Evolutionary conservation across 2,888 invertebrate genomes (phyloP), one percentile per base, ranked within the genome.

Genomic region (Microplitis manilae): DNA sequence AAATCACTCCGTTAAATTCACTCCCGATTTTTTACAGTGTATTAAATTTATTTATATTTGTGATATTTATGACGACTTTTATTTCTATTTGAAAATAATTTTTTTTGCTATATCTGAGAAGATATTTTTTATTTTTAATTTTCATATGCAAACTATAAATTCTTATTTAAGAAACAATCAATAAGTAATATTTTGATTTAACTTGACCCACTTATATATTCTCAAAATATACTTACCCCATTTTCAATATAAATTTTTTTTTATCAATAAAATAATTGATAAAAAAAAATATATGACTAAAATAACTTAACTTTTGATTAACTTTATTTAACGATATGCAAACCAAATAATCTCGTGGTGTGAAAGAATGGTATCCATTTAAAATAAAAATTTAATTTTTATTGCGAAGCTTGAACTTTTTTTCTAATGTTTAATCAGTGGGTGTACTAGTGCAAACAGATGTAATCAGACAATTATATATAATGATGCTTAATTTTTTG

Each of bases 91-190:
- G 30, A 30, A 30, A 30, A 30, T 30, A 2, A 30, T 30, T 2
- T 30, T 30, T 30, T 30, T 30, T 30, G 2, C 30, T 0, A 30
- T 30, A 30, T 30, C 30, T 4, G 30, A 30, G 30, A 30, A 30
- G 4, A 30, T 4, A 30, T 68, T 68, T 68, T 68, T 68, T 39
- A 30, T 15, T 68, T 20, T 30, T 68, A 8, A 39, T 41, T 40
- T 41, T 40, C 5, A n/a, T 68, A 17, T 39, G 13, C 50, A 30
- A 50, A 50, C 13, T 13, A 8, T 13, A 50, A 13, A 50, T 50
- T 50, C 50, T 1, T 50, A 50, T 50, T 50, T 50, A 50, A 50
- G 50, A 50, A 50, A 13, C 50, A 50, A 50, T 50, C 50, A 50
- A 50, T 50, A 13, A 50, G 50, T 13, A 50, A 50, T 50, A 50